Evolutionary conservation across 2,888 invertebrate species (phyloP), one percentile per base, ranked within the genome.

Genomic region (Drosophila kokeensis): DNA sequence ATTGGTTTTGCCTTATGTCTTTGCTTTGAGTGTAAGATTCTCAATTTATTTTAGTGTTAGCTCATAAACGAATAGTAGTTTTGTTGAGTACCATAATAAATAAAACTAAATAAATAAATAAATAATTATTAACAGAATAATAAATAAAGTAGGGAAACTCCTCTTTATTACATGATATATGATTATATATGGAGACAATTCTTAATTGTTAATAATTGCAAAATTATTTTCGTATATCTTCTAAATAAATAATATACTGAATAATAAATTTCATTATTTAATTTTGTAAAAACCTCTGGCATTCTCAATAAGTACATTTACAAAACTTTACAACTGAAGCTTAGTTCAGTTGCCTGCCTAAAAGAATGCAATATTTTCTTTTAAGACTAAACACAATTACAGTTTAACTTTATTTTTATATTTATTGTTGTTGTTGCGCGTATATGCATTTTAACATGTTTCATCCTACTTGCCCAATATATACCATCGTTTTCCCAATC

Each of bases 1-100:
- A 82, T 87, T 70, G 64, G 75, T 80, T 85, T 80, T 73, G 78
- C 66, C 72, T 82, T 85, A 82, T 11, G 32, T 32, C 32, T 32
- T 80, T 80, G 68, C 69, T 65, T 65, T 76, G 65, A 81, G 64
- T 65, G 45, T 57, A 54, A 60, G 45, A 61, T 69, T 52, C 24
- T 15, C 40, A 45, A 24, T 45, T 8, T 24, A 21, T 45, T 45
- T 15, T 13, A 42, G 24, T 45, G 21, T 24, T 15, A 24, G 15
- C 8, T 24, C 15, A 45, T 24, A 45, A 15, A 45, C 24, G 24
- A 24, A 7, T 5, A 11, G 10, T 11, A 11, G 18, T n/a, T 38
- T 38, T 38, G 18, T 18, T 2, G 7, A 18, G 2, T 38, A 18
- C 38, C 3, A n/a, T 45, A 24, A 21, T 45, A 7, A 7, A 15